Conservation (phyloP, 2,888 invertebrate genomes). For the Diploptera punctata region DNA sequence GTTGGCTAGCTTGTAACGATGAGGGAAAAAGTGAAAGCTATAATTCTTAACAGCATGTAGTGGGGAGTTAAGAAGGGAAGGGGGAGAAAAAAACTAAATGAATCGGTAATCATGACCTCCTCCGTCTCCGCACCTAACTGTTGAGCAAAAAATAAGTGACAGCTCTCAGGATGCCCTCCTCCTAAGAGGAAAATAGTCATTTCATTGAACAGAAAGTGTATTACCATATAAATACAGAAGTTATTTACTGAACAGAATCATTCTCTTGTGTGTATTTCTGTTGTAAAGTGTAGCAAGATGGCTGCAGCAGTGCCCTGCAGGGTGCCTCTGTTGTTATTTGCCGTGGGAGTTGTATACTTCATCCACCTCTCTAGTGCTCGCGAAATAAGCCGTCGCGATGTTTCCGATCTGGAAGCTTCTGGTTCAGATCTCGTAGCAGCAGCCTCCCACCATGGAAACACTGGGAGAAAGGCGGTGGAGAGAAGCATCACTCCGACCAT, state of each 20-base stretch:
- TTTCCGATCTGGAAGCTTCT: slow-evolving; percentile 50
- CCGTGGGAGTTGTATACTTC: background rate
- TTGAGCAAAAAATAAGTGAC: background rate
- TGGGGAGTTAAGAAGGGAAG: background rate
- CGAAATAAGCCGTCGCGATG: slow-evolving; percentile 26
- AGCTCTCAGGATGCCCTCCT: slow-evolving; percentile 1
- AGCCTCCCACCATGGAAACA: slow-evolving; percentile 46
- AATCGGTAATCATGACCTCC: background rate
- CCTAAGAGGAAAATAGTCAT: background rate
- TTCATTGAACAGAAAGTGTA: background rate
- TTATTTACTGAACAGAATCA: slow-evolving; percentile 4
- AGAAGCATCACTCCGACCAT: slow-evolving; percentile 70
- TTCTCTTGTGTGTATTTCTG: slow-evolving; percentile 6
- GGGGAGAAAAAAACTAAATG: background rate
- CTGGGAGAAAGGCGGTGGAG: slow-evolving; percentile 71
- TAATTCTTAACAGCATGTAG: background rate
- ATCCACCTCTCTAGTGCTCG: background rate
- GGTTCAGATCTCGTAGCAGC: slow-evolving; percentile 43
- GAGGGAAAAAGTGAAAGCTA: slow-evolving; percentile 28
- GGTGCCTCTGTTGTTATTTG: background rate
- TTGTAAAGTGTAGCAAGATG: too few relatives aligned
- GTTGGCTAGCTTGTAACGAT: background rate
- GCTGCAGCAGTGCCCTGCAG: slow-evolving; percentile 1
- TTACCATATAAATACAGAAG: slow-evolving; percentile 30
- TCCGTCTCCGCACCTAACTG: background rate